Conservation (phyloP, 2,797 vertebrate species). For the Coendou prehensilis region DNA sequence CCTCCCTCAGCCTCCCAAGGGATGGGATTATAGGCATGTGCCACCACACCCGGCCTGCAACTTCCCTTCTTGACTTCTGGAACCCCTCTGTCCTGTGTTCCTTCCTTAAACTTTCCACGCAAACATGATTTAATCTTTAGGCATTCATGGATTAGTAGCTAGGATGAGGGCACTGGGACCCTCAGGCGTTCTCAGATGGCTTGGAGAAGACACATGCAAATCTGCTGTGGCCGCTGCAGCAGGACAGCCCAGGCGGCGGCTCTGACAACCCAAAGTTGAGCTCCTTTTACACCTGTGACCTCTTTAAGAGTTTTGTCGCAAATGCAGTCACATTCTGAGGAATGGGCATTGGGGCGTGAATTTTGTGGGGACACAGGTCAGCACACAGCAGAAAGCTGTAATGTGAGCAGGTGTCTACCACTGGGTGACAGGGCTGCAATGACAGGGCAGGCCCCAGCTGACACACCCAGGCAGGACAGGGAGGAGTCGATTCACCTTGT, state of each 20-base stretch:
- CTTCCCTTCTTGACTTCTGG: not conserved
- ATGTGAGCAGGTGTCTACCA: too few relatives aligned
- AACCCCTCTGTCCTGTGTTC: not conserved
- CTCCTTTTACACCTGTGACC: not conserved
- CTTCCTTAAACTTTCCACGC: not conserved
- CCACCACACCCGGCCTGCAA: not conserved
- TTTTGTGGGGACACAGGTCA: not conserved
- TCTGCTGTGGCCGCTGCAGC: not conserved
- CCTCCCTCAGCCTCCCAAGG: too few relatives aligned
- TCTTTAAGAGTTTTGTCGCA: not conserved
- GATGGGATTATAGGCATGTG: too few relatives aligned
- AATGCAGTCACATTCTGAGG: not conserved
- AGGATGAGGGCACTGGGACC: not conserved
- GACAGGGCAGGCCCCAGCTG: not conserved
- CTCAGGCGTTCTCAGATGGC: not conserved
- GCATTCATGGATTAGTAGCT: not conserved
- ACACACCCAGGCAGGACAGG: not conserved
- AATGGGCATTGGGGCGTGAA: not conserved
- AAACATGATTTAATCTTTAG: not conserved
- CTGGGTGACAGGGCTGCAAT: rapidly evolving
- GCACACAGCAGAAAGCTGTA: not conserved
- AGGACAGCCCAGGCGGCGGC: not conserved
- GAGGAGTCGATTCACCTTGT: not conserved
- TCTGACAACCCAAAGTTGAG: not conserved
- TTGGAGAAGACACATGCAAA: not conserved